Base-by-base conservation (phyloP, 2,888 invertebrate genomes). In the Nasonia oneida region DNA sequence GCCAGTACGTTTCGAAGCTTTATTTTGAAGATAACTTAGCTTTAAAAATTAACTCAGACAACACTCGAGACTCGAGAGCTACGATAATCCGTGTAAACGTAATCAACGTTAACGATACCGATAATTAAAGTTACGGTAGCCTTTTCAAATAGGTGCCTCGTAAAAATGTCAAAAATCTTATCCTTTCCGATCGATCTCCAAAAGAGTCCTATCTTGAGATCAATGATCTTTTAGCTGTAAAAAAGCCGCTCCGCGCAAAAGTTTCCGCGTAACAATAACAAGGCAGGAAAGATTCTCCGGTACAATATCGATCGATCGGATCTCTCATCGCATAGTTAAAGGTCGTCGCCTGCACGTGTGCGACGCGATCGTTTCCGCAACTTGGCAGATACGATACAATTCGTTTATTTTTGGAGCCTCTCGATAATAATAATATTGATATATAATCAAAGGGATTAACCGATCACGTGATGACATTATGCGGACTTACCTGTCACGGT, bases 401-500 rank as follows among this genome's bases (percentile, higher is more conserved):
- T 61, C 8, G n/a, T 18, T 0, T 2, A 61, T 61, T 61, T 61
- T 61, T 6, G 57, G 18, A 18, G 5, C 53, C 15, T 57, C 18
- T 57, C n/a, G 57, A 57, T 57, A 57, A 57, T 15, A 53, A 29
- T 61, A 39, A 64, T n/a, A 3, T 29, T 18, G 23, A 15, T 8
- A 8, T 37, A 53, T 29, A 29, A 29, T 29, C 29, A 29, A 29
- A 53, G 18, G 14, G 50, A 42, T 42, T 1, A 42, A 42, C 12
- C 42, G 10, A 42, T 33, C 15, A 15, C 70, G 15, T 18, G 33
- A 18, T 33, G 15, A 37, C 37, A 5, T 15, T 29, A 18, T 70
- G 29, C 37, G 37, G 15, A 92, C 94, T 94, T 91, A 96, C 96
- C 96, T 93, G 96, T 95, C 87, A 95, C 95, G 91, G 96, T 95